A percentile compares a stretch with the other conserved stretches of the same genome.
These are phyloP conservation scores for Podotricha telesiphe DNA, from an alignment of 2,888 invertebrate species.

Conservation along the genomic window DNA sequence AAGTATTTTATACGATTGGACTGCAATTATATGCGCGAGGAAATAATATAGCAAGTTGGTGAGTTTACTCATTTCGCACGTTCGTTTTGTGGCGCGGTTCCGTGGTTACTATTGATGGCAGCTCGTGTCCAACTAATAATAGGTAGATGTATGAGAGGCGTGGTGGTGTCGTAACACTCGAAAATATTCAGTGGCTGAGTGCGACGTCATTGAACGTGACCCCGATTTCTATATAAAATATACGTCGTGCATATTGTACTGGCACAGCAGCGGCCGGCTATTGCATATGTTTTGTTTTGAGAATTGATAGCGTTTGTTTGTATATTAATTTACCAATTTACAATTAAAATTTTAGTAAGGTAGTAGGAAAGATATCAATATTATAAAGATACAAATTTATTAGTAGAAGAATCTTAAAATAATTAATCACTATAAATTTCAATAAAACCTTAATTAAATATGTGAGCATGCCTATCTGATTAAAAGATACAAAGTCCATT, in stretches of 20 bases:
- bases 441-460: constrained; percentile 2
- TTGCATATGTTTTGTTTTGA: constrained; percentile 20
- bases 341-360: too few species aligned
- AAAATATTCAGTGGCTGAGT: constrained; percentile 72
- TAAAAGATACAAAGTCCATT: constrained; percentile 7
- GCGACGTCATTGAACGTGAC: constrained; percentile 69
- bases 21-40: constrained; percentile 59
- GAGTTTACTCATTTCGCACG: constrained; percentile 67
- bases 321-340: background rate
- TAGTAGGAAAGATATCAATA: too few species aligned
- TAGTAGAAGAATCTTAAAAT: background rate
- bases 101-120: constrained; percentile 71
- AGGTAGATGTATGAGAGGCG: constrained; percentile 77
- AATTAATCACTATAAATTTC: background rate
- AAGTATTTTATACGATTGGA: constrained; percentile 75
- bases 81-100: constrained; percentile 64
- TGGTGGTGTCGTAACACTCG: constrained; percentile 70
- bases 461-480: background rate
- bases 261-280: background rate
- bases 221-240: constrained; percentile 61
- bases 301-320: constrained; percentile 24
- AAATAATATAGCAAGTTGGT: constrained; percentile 58
- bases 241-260: constrained; percentile 45
- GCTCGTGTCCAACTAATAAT: constrained; percentile 77
- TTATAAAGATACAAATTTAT: too few species aligned